Percentiles rank a stretch among this genome's conserved stretches.
Conservation (phyloP, 2,888 invertebrate genomes). For the Hipparchia sbordonii region DNA sequence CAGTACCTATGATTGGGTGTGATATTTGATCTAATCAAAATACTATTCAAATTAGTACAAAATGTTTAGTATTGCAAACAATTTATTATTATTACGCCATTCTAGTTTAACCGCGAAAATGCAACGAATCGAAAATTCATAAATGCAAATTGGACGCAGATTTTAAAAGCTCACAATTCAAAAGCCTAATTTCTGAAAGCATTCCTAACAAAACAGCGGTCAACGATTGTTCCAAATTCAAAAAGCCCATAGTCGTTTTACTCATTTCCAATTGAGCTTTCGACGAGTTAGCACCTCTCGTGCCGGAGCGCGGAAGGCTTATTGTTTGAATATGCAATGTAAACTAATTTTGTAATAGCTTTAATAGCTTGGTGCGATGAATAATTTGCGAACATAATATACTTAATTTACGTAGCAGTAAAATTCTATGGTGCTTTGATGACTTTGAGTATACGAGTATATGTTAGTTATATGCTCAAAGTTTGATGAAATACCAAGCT, state of each 20-base stretch:
- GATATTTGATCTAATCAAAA: too few relatives aligned
- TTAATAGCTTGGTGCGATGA: conserved; percentile 12
- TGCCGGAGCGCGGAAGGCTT: conserved; percentile 12
- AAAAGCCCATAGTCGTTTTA: conserved; percentile 32
- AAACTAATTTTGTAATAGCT: conserved; percentile 25
- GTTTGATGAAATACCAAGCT: too few relatives aligned
- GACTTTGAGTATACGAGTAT: neutral
- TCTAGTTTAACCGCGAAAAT: conserved; percentile 22
- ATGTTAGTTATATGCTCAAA: too few relatives aligned
- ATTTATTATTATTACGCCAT: neutral
- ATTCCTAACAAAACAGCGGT: conserved; percentile 48
- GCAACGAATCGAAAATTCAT: conserved; percentile 34
- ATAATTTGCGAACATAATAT: conserved; percentile 11
- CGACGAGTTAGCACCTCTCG: conserved; percentile 32
- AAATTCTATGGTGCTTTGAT: neutral
- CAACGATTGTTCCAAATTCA: conserved; percentile 49
- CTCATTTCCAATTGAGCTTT: conserved; percentile 41
- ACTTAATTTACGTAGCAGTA: neutral
- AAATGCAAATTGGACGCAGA: conserved; percentile 35
- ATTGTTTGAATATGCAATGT: conserved; percentile 28
- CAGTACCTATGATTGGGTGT: too few relatives aligned
- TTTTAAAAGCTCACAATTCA: conserved; percentile 40
- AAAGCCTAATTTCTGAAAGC: conserved; percentile 56
- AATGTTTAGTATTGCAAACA: neutral
- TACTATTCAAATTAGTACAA: too few relatives aligned